phyloP scores from a whole-genome alignment of 1,140 invertebrate genomes.

The Chrysoperla carnea region DNA sequence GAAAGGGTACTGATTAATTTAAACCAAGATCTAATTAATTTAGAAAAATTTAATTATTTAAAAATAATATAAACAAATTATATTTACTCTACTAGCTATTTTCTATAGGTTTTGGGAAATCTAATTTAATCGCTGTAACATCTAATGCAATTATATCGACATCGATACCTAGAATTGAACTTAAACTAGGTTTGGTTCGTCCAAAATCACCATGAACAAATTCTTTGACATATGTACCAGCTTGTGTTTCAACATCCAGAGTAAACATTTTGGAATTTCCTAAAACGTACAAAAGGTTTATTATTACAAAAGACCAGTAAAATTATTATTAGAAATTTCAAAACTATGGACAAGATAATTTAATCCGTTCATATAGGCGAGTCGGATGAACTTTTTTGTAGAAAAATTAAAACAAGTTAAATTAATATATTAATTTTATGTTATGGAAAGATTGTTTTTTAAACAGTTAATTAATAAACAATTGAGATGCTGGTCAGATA shows the following conservation, averaged over 20 bases:
- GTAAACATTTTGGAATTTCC: constrained; percentile 35
- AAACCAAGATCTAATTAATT: no score
- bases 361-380: no score
- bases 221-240: constrained; percentile 94
- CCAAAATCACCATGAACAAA: constrained; percentile 92
- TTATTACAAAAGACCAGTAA: not conserved
- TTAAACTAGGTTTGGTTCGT: constrained; percentile 54
- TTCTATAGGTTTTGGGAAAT: constrained; percentile 32
- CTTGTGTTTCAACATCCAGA: constrained; percentile 64
- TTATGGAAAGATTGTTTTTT: no score
- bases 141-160: constrained; percentile 59
- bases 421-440: no score
- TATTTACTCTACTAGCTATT: no score
- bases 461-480: no score
- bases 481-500: no score
- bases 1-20: not conserved
- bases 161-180: constrained; percentile 34
- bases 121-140: constrained; percentile 43
- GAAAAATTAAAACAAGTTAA: no score
- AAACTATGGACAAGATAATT: no score
- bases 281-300: constrained; percentile 8
- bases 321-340: no score
- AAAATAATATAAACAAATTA: no score
- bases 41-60: not conserved
- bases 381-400: no score